Evolutionary conservation across 2,888 invertebrate genomes (phyloP).

Genomic region (Drosophila picticornis): DNA sequence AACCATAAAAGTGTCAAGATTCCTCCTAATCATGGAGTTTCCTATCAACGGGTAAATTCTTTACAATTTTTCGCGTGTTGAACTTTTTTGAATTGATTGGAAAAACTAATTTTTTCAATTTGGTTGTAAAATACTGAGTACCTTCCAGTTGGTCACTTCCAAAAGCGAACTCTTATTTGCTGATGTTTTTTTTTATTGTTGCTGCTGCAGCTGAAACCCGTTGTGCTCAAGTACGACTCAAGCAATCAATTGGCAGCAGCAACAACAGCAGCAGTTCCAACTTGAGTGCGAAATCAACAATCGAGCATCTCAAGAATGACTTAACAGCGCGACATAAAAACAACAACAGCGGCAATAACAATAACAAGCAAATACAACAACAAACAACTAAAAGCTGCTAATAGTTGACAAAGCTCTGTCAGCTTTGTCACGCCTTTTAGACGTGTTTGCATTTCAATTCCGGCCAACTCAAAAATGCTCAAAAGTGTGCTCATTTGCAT

Average conservation of each 20-base stretch:
- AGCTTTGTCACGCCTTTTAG: conserved; percentile 50
- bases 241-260: conserved; percentile 74
- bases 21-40: not conserved
- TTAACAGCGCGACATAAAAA: conserved; percentile 68
- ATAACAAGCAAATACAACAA: conserved; percentile 25
- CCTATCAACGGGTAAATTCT: accelerated
- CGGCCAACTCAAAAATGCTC: conserved; percentile 31
- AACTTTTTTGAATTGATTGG: not conserved
- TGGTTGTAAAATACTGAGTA: not conserved
- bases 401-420: conserved; percentile 51
- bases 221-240: conserved; percentile 75
- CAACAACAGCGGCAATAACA: conserved; percentile 21
- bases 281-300: conserved; percentile 70
- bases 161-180: not conserved
- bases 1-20: accelerated
- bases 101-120: not conserved
- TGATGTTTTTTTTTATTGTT: conserved; percentile 16
- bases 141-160: not conserved
- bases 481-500: conserved; percentile 16
- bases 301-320: conserved; percentile 77
- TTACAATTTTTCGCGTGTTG: not conserved
- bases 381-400: conserved; percentile 60
- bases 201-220: conserved; percentile 56
- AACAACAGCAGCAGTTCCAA: conserved; percentile 45
- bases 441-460: conserved; percentile 46